Evolutionary conservation across 2,888 invertebrate genomes (phyloP).

Genomic region (Hololepta plana): DNA sequence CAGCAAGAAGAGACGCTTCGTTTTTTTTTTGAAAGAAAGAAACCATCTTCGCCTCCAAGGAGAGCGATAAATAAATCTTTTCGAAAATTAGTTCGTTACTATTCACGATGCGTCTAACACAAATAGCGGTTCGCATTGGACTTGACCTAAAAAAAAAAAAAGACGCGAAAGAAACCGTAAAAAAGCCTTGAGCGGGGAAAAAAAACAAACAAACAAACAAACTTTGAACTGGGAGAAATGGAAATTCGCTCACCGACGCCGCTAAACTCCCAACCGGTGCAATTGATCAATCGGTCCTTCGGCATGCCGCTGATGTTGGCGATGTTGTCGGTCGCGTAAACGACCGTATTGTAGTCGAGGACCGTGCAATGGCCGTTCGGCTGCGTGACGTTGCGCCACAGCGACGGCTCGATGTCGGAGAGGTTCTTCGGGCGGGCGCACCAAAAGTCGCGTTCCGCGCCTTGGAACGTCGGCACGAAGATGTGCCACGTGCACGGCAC

Average conservation of each 20-base stretch:
- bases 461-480: conserved; percentile 57
- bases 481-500: conserved; percentile 70
- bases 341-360: conserved; percentile 29
- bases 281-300: conserved; percentile 14
- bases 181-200: no score
- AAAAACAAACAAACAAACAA: no score
- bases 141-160: no score
- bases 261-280: conserved; percentile 22
- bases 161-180: no score
- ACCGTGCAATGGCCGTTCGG: conserved; percentile 39
- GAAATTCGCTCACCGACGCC: conserved; percentile 18
- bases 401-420: conserved; percentile 30
- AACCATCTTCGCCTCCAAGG: no score
- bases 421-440: conserved; percentile 43
- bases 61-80: no score
- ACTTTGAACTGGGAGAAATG: background rate
- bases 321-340: conserved; percentile 16
- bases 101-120: no score
- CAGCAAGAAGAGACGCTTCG: no score
- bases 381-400: conserved; percentile 51
- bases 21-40: no score
- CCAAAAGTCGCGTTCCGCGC: conserved; percentile 48
- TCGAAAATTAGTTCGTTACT: no score
- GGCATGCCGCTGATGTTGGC: conserved; percentile 8
- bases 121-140: no score